Base-by-base conservation (phyloP, 2,113 vertebrate species). In the Zosterops hypoxanthus region DNA sequence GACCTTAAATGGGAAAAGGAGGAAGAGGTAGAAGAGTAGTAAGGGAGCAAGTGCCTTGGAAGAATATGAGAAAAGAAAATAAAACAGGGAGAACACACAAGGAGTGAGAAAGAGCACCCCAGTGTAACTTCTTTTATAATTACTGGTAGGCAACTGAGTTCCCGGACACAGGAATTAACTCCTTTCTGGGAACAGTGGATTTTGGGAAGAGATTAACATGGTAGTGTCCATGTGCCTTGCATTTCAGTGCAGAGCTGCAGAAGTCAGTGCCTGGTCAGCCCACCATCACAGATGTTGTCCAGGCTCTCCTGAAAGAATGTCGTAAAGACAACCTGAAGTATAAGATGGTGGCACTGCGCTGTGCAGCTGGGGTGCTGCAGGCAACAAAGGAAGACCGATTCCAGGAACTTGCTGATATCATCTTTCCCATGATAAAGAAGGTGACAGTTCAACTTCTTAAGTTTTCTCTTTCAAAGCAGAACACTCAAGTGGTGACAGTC, bases 351-450 rank as follows among this genome's bases (percentile, higher is more conserved):
- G 99, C 99, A 5, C 96, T 99, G 65, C 98, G 98, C 57, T 99
- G 99, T 63, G 97, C 96, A 0, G 99, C 97, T 18, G 98, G 98
- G 6, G 98, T 99, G 81, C 97, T 99, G 52, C 98, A 99, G 89
- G 98, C 98, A 68, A 98, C 98, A 34, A 97, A 98, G 95, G 98
- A 99, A 93, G 99, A 99, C 92, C 97, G 98, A 11, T 99, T 99
- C 96, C 98, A 98, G 50, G 98, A 99, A 75, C 90, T 99, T 97
- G 97, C 98, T 8, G 98, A 99, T 56, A 98, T 99, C 65, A 71
- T 99, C 72, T 98, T 99, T 92, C 99, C 99, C 69, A 96, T 99
- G 75, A 99, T 99, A 96, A 99, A 98, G 96, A 99, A 99, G 99
- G 99, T 99, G 94, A 95, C 36, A 21, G 47, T 86, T 92, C 68